These are phyloP conservation scores for Drosophila sechellia DNA, from an alignment of 1,140 invertebrate genomes.

Conservation along the genomic window DNA sequence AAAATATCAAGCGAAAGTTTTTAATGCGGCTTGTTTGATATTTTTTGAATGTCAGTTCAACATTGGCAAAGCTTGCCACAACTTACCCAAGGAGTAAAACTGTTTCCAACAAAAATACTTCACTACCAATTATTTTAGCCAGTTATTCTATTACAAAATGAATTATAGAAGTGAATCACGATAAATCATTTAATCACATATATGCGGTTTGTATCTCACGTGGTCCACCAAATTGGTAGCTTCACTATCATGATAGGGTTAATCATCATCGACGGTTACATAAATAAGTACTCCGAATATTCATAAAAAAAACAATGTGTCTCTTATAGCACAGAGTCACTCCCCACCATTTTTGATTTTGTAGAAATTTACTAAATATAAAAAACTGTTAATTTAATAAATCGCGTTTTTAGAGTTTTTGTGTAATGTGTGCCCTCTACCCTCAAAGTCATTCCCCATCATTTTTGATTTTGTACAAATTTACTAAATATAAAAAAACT, in stretches of 20 bases:
- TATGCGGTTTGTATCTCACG: no score
- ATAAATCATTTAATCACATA: no score
- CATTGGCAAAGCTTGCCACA: neutral
- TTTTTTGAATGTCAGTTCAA: constrained; percentile 6
- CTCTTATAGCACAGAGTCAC: no score
- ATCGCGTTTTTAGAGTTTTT: neutral
- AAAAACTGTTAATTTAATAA: no score
- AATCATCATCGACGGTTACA: no score
- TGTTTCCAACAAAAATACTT: neutral
- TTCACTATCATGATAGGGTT: no score
- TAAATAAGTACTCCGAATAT: no score
- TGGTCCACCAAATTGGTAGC: no score
- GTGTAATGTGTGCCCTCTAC: neutral
- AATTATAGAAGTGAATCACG: neutral
- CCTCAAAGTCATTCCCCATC: no score
- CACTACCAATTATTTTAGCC: neutral
- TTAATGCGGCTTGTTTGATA: neutral
- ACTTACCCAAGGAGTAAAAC: neutral
- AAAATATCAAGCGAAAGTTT: neutral
- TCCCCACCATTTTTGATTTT: no score
- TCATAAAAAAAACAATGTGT: no score
- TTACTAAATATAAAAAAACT: neutral
- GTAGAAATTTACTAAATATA: no score
- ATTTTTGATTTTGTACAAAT: neutral
- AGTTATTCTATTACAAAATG: neutral